Percentiles rank a stretch among this genome's conserved stretches.
Evolutionary conservation across 2,797 vertebrate genomes (phyloP).

Genomic region (Mormyrops boulengeri): DNA sequence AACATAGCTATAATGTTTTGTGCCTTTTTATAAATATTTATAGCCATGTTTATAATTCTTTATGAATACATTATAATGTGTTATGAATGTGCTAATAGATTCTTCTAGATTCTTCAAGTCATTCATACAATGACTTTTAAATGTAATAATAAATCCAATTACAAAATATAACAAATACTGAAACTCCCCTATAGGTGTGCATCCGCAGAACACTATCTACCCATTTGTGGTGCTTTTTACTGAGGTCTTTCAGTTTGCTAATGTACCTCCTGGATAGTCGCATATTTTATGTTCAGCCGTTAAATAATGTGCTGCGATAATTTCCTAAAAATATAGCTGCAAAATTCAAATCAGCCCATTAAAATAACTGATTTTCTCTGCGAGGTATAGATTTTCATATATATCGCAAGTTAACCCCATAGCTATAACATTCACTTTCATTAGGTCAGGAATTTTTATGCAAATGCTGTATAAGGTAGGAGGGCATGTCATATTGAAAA

Average conservation of each 20-base stretch:
- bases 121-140: not conserved
- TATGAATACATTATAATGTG: not conserved
- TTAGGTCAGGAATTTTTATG: not conserved
- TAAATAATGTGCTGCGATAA: not conserved
- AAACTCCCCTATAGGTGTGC: not conserved
- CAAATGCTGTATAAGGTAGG: not conserved
- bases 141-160: not conserved
- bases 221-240: not conserved
- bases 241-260: not conserved
- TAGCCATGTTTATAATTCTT: not conserved
- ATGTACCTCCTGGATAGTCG: not conserved
- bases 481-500: not conserved
- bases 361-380: slow-evolving; percentile 5
- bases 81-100: not conserved
- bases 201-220: not conserved
- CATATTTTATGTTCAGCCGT: not conserved
- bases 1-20: not conserved
- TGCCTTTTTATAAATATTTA: not conserved
- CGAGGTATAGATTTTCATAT: not conserved
- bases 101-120: not conserved
- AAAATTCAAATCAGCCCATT: not conserved
- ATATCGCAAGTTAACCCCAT: not conserved
- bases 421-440: slow-evolving; percentile 4
- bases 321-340: not conserved
- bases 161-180: not conserved